Base-by-base conservation (phyloP, 1,140 invertebrate genomes). In the Archivesica marissinica region DNA sequence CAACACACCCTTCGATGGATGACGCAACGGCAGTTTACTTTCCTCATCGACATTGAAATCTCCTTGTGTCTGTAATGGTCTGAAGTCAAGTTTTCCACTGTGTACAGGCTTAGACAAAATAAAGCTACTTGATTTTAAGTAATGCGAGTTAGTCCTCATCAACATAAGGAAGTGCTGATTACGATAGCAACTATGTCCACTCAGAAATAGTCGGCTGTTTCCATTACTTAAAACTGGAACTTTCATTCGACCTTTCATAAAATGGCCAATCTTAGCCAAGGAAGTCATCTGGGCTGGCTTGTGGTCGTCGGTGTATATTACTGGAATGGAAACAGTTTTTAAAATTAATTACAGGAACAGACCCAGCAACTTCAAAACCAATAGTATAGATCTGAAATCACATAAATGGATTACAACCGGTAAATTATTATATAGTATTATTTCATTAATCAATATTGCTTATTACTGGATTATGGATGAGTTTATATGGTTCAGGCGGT, bases 1-100 rank as follows among this genome's bases (percentile, higher is more conserved):
- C 56, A 91, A 86, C 25, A 85, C 56, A 44, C 90, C 92, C 52
- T 89, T 87, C 30, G 86, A 72, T 13, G 86, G 72, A 75, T 92
- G 76, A 35, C 77, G 30, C 30, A 86, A 44, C 11, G 85, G 89
- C 39, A 85, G 44, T 35, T 52, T 54, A 64, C 68, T 74, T 25
- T 83, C 80, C 25, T 66, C 39, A 33, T 72, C 68, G 13, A 50
- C 50, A 13, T 72, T 64, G 38, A 35, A 13, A 35, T 30, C 33
- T 35, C 11, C 23, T 1, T 64, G 17, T 33, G 59, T 64, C 13
- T 64, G 13, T 35, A 64, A 35, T 20, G 30, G 17, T 64, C 59
- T 64, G 15, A 15, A 35, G 15, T 25, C 54, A 59, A 28, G 17
- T 35, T 0, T 3, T 7, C 30, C 23, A 64, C 9, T 35, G 13